Base-by-base conservation (phyloP, 2,797 vertebrate genomes). In the Leucoraja ocellata region DNA sequence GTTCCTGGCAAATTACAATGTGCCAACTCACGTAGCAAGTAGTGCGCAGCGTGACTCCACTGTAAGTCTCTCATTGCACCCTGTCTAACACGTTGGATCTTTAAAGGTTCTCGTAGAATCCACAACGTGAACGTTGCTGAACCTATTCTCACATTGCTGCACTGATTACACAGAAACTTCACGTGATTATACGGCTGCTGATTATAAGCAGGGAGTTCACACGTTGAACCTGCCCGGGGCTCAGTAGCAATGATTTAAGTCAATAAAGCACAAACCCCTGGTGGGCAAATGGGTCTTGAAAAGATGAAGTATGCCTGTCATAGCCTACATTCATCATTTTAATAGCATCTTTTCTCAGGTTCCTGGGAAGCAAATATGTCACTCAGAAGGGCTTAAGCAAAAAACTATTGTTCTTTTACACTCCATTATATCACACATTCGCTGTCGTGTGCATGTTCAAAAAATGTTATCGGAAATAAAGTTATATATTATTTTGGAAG, bases 221-320 rank as follows among this genome's bases (percentile, higher is more conserved):
- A 68, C 9, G 36, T 18, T 88, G n/a, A 88, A 68, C 61, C n/a
- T 68, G 14, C 84, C 36, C 0, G 18, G 16, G 2, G 63, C 84
- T 68, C 63, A 36, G n/a, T 68, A 36, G 63, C 1, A 88, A 88
- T 88, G n/a, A 68, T 88, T 88, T 68, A 68, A 88, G n/a, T 88
- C 84, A 68, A 68, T 36, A 88, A 88, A 68, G 25, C 18, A 36
- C n/a, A 32, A 63, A 88, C 28, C 84, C 61, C 84, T 68, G 68
- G n/a, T 88, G 61, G n/a, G 6, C n/a, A 88, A 88, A 88, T 68
- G 84, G 32, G 18, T 88, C n/a, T 68, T 88, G 84, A 68, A 88
- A 68, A 68, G 61, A 68, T 3, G 8, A 16, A 32, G 14, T 36
- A 63, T n/a, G 7, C 61, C 6, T 88, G n/a, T n/a, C 65, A 36